Evolutionary conservation across 1,140 invertebrate species (phyloP).

Genomic region (Pygmarrhopalites habei): DNA sequence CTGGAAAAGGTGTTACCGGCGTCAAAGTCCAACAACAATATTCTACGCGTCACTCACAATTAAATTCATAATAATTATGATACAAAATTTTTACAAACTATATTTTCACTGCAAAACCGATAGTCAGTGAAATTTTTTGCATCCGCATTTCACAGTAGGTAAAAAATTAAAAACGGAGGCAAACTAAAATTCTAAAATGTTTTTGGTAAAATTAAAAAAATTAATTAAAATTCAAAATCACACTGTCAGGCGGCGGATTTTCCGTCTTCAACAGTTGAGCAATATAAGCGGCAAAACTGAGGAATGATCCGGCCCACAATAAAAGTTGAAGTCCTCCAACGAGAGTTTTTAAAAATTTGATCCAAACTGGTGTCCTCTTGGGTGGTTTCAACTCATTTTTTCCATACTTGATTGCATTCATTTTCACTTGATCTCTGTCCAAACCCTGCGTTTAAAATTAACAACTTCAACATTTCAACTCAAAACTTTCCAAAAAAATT

Average conservation of each 20-base stretch:
- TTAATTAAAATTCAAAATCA: background rate
- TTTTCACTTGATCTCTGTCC: constrained; percentile 85
- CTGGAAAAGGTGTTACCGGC: too few relatives aligned
- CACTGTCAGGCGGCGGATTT: constrained; percentile 18
- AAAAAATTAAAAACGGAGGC: too few relatives aligned
- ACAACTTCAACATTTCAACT: too few relatives aligned
- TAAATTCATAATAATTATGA: too few relatives aligned
- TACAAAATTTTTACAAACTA: too few relatives aligned
- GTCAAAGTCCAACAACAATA: too few relatives aligned
- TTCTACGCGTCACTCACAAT: too few relatives aligned
- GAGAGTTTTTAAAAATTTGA: constrained; percentile 96
- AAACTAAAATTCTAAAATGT: too few relatives aligned
- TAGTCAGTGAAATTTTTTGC: too few relatives aligned
- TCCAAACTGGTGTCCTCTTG: constrained; percentile 94
- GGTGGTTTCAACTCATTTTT: constrained; percentile 91
- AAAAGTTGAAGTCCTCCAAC: constrained; percentile 95
- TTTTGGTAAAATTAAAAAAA: too few relatives aligned
- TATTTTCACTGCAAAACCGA: too few relatives aligned
- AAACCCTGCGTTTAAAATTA: constrained; percentile 59
- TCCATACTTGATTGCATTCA: constrained; percentile 86
- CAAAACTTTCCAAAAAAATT: background rate
- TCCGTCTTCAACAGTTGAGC: constrained; percentile 6
- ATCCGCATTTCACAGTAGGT: too few relatives aligned
- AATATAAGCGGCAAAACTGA: constrained; percentile 90
- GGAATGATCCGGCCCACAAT: constrained; percentile 92